Conservation (phyloP, 2,888 invertebrate species). For the Anthophora plumipes region DNA sequence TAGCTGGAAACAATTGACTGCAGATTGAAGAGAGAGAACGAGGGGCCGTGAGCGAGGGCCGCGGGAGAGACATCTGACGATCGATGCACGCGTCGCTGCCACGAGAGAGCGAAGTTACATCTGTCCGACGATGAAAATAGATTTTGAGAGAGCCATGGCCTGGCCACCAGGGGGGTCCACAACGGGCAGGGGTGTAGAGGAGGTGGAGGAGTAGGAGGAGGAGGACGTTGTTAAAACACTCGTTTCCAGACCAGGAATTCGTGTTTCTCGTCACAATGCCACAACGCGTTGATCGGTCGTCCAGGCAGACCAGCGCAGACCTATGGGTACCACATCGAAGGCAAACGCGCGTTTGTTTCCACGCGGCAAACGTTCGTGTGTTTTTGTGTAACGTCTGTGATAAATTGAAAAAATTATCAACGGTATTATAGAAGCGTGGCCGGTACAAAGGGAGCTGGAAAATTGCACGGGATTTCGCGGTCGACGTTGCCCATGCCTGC, state of each 20-base stretch:
- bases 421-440: conserved; percentile 61
- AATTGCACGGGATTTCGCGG: conserved; percentile 40
- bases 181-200: too few relatives aligned
- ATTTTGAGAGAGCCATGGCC: conserved; percentile 77
- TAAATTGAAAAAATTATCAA: conserved; percentile 73
- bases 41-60: conserved; percentile 47
- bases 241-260: conserved; percentile 76
- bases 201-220: conserved; percentile 22
- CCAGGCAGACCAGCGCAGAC: conserved; percentile 2
- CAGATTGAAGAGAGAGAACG: conserved; percentile 83
- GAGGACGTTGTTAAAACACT: conserved; percentile 74
- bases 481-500: conserved; percentile 11
- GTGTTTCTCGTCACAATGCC: conserved; percentile 75
- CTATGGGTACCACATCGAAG: too few relatives aligned
- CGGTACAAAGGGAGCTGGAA: conserved; percentile 38
- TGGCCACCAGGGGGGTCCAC: conserved; percentile 56
- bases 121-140: conserved; percentile 82
- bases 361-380: neutral
- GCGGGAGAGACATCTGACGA: conserved; percentile 78
- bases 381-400: conserved; percentile 63
- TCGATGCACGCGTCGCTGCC: conserved; percentile 81
- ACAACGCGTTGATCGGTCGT: conserved; percentile 71
- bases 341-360: conserved; percentile 34
- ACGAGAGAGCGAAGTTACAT: conserved; percentile 81
- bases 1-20: conserved; percentile 85